phyloP scores from a whole-genome alignment of 2,888 invertebrate genomes.

The Limnephilus marmoratus region DNA sequence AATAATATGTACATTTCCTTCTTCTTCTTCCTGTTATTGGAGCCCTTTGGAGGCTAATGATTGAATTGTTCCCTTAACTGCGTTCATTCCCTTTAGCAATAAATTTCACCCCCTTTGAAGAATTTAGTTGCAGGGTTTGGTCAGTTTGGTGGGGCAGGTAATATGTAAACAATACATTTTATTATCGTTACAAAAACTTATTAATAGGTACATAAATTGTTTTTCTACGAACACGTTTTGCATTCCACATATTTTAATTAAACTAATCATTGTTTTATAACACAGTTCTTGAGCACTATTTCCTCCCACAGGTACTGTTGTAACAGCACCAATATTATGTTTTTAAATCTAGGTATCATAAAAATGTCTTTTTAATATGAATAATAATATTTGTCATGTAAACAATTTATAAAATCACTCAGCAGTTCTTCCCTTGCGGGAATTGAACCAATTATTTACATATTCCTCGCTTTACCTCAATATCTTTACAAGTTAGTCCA shows the following conservation, averaged over 20 bases:
- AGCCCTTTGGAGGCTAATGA: background rate
- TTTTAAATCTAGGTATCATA: background rate
- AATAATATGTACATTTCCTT: background rate
- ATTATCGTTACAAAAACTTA: background rate
- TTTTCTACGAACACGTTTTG: slow-evolving; percentile 4
- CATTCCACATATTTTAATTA: background rate
- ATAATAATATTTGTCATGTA: background rate
- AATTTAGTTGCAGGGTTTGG: background rate
- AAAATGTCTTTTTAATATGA: background rate
- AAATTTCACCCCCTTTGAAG: background rate
- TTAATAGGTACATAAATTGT: background rate
- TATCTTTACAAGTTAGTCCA: background rate
- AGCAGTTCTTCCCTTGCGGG: background rate
- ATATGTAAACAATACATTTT: background rate
- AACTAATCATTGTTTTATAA: slow-evolving; percentile 20
- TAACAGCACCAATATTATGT: slow-evolving; percentile 17
- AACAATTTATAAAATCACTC: background rate
- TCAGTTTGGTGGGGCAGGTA: background rate
- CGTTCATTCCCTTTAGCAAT: background rate
- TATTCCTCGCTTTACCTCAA: background rate
- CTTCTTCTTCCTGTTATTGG: background rate
- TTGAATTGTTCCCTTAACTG: background rate
- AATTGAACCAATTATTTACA: background rate
- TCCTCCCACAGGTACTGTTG: slow-evolving; percentile 2
- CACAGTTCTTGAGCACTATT: slow-evolving; percentile 26